phyloP scores from a whole-genome alignment of 2,113 vertebrate genomes.

The Genyomyrus donnyi region DNA sequence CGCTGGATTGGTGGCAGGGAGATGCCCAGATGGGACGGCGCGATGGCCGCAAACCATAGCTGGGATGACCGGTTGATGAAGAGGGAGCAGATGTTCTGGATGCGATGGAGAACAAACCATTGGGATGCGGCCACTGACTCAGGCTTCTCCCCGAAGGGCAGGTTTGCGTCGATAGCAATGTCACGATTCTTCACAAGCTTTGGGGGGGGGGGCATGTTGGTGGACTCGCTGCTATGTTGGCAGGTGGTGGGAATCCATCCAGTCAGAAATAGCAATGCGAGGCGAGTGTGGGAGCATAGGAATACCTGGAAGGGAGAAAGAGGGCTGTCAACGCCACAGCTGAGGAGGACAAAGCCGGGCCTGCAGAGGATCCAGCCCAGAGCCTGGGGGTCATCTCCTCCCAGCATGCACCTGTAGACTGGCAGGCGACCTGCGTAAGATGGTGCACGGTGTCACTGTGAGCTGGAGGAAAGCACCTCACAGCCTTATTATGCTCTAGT shows the following conservation, averaged over 20 bases:
- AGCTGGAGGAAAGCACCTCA: not conserved
- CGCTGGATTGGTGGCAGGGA: not conserved
- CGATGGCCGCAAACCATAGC: not conserved
- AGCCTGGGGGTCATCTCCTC: not conserved
- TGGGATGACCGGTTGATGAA: not conserved
- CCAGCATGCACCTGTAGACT: not conserved
- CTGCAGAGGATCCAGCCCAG: not conserved
- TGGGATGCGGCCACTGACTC: not conserved
- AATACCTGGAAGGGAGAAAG: not conserved
- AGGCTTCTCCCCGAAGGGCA: not conserved
- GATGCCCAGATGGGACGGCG: not conserved
- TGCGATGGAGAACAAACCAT: not conserved
- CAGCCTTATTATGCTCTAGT: not conserved
- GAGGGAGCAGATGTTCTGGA: not conserved
- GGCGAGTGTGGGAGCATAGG: not conserved
- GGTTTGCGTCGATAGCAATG: not conserved
- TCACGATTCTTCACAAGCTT: not conserved
- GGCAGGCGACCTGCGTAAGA: not conserved
- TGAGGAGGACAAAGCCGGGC: not conserved
- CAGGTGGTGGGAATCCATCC: conserved; percentile 8
- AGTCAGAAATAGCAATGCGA: not conserved
- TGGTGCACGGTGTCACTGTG: not conserved
- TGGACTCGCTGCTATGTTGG: not conserved
- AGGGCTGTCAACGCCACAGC: not conserved
- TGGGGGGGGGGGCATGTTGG: not conserved